Conservation (phyloP, 1,140 invertebrate genomes). For the Philotrypesis tridentata region DNA sequence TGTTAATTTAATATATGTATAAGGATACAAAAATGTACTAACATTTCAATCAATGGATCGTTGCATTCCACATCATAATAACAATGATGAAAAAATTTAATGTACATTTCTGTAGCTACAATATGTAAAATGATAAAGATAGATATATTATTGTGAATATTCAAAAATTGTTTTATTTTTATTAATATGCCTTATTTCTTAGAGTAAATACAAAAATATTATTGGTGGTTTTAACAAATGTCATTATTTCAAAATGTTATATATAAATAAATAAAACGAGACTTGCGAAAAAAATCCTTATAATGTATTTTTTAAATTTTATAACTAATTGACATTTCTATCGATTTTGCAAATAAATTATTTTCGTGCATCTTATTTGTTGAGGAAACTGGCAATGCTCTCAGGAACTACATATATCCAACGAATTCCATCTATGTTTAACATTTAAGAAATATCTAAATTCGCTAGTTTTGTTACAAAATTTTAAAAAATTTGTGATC, state of each 20-base stretch:
- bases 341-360: slow-evolving; percentile 21
- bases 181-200: slow-evolving; percentile 40
- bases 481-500: slow-evolving; percentile 54
- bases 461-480: slow-evolving; percentile 43
- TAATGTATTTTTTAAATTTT: slow-evolving; percentile 27
- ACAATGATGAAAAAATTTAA: slow-evolving; percentile 29
- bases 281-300: slow-evolving; percentile 23
- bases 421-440: background rate
- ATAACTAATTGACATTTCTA: slow-evolving; percentile 36
- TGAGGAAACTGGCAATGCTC: slow-evolving; percentile 6
- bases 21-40: slow-evolving; percentile 43
- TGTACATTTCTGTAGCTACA: slow-evolving; percentile 47
- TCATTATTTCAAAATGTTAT: slow-evolving; percentile 42
- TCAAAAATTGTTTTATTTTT: slow-evolving; percentile 46
- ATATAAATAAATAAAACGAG: slow-evolving; percentile 47
- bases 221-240: slow-evolving; percentile 45
- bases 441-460: slow-evolving; percentile 10
- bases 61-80: slow-evolving; percentile 49
- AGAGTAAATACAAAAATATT: slow-evolving; percentile 48
- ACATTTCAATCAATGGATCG: slow-evolving; percentile 32
- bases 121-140: slow-evolving; percentile 40
- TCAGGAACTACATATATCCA: slow-evolving; percentile 1
- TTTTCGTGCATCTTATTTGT: slow-evolving; percentile 14
- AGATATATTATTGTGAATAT: slow-evolving; percentile 49
- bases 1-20: slow-evolving; percentile 47